These are phyloP conservation scores for Agelastica alni DNA, from an alignment of 2,888 invertebrate genomes.

Conservation along the genomic window DNA sequence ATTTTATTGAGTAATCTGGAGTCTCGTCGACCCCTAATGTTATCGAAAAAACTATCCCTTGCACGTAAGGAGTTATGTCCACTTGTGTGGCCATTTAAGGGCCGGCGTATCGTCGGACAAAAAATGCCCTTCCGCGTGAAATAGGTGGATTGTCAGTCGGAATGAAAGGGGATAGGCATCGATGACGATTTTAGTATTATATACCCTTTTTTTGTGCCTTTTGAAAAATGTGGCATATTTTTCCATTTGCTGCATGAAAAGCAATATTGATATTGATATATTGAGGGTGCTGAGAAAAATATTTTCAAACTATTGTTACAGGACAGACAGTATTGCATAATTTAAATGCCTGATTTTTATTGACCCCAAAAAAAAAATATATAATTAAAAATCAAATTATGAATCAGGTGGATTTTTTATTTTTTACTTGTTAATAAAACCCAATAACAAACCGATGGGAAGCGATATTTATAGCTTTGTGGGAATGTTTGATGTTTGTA, in stretches of 20 bases:
- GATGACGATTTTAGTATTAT: conserved; percentile 16
- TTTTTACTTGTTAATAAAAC: too few relatives aligned
- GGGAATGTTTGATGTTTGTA: too few relatives aligned
- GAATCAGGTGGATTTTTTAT: too few relatives aligned
- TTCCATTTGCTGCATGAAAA: neutral
- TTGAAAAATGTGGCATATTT: conserved; percentile 6
- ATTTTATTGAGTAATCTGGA: conserved; percentile 37
- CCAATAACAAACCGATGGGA: too few relatives aligned
- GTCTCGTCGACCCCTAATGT: conserved; percentile 33
- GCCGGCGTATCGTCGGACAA: conserved; percentile 18
- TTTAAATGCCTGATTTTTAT: too few relatives aligned
- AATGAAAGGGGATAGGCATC: conserved; percentile 19
- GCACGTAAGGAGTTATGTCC: conserved; percentile 26
- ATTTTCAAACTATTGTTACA: too few relatives aligned
- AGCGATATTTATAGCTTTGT: too few relatives aligned
- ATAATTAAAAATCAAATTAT: too few relatives aligned
- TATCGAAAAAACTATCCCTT: conserved; percentile 31
- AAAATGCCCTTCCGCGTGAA: conserved; percentile 14
- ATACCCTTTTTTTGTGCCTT: neutral
- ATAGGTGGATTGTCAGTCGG: conserved; percentile 14
- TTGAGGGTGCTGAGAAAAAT: too few relatives aligned
- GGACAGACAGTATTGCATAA: too few relatives aligned
- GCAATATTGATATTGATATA: neutral
- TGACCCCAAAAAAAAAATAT: too few relatives aligned
- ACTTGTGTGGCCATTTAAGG: conserved; percentile 29